Conservation (phyloP, 1,140 invertebrate species). For the Halictus rubicundus region DNA sequence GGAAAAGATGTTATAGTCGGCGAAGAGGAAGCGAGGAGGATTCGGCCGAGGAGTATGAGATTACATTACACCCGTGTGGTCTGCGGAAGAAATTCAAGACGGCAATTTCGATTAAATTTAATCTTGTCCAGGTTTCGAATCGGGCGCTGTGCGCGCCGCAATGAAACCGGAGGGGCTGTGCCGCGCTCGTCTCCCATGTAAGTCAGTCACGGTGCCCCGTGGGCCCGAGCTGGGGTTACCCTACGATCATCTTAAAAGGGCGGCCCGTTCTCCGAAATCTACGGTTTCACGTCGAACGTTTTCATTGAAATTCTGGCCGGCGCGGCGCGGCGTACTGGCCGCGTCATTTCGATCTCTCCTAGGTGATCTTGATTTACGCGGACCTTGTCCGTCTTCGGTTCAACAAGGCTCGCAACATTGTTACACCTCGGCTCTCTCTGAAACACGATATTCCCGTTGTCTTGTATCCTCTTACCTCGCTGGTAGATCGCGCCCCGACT, state of each 20-base stretch:
- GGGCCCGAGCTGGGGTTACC: slow-evolving; percentile 54
- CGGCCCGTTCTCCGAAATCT: slow-evolving; percentile 40
- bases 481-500: too few relatives aligned
- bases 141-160: slow-evolving; percentile 39
- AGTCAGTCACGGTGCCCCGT: slow-evolving; percentile 33
- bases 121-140: slow-evolving; percentile 62
- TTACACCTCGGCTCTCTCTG: neutral
- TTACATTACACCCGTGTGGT: slow-evolving; percentile 63
- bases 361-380: neutral
- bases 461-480: too few relatives aligned
- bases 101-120: slow-evolving; percentile 69
- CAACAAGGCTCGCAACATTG: neutral
- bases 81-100: slow-evolving; percentile 67
- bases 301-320: slow-evolving; percentile 23
- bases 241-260: slow-evolving; percentile 45
- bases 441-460: too few relatives aligned
- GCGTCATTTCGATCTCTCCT: slow-evolving; percentile 17
- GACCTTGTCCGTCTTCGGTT: neutral
- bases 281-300: slow-evolving; percentile 43
- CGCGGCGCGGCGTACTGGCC: neutral
- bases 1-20: slow-evolving; percentile 11
- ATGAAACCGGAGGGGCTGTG: slow-evolving; percentile 58
- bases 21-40: slow-evolving; percentile 21
- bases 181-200: slow-evolving; percentile 23
- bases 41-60: slow-evolving; percentile 56